Evolutionary conservation across 2,797 vertebrate species (phyloP).

Genomic region (Hephaestus fuliginosus): DNA sequence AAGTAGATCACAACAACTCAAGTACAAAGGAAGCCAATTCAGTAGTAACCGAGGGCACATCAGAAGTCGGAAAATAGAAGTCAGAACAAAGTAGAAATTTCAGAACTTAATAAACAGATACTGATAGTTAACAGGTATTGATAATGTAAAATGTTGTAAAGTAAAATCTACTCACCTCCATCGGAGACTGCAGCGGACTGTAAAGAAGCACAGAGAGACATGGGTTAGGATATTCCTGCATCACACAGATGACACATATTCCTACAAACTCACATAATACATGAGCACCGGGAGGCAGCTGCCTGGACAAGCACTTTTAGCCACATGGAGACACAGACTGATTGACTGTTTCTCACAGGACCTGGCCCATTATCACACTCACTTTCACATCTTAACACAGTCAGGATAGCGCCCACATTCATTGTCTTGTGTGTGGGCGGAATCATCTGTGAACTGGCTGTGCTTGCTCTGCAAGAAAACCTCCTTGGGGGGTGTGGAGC

Average conservation of each 20-base stretch:
- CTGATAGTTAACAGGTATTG: neutral
- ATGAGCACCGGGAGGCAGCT: slow-evolving; percentile 31
- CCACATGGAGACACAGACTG: slow-evolving; percentile 48
- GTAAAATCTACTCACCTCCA: slow-evolving; percentile 91
- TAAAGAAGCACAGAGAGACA: slow-evolving; percentile 92
- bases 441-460: slow-evolving; percentile 76
- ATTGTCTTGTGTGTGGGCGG: slow-evolving; percentile 71
- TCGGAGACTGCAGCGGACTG: slow-evolving; percentile 98
- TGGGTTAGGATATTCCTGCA: slow-evolving; percentile 87
- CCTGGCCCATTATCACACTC: slow-evolving; percentile 48
- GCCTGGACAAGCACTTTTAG: slow-evolving; percentile 40
- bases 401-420: slow-evolving; percentile 56
- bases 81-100: neutral
- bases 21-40: neutral
- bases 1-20: neutral
- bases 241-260: slow-evolving; percentile 63
- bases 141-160: slow-evolving; percentile 18
- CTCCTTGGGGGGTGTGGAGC: slow-evolving; percentile 55
- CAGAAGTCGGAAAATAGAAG: neutral
- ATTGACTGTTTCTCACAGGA: slow-evolving; percentile 49
- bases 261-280: slow-evolving; percentile 22
- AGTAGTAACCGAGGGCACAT: neutral
- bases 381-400: slow-evolving; percentile 62
- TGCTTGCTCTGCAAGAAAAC: slow-evolving; percentile 76
- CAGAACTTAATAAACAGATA: neutral